Percentiles rank a stretch among this genome's conserved stretches.
phyloP scores from a whole-genome alignment of 2,797 vertebrate genomes.

The Gadopsis marmoratus region DNA sequence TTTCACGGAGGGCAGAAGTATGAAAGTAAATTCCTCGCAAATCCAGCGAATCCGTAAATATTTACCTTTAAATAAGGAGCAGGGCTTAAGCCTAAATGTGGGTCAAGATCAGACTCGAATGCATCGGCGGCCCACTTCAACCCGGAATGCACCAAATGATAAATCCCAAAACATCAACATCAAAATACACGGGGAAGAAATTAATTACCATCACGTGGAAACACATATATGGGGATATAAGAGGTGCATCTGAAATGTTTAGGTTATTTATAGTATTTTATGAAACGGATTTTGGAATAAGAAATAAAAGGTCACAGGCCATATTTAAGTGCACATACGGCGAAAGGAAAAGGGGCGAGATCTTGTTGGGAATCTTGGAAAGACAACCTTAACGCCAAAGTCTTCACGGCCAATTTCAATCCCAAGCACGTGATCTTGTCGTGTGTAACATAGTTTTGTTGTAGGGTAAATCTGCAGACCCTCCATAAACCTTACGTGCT shows the following conservation, averaged over 20 bases:
- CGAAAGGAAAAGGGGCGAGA: neutral
- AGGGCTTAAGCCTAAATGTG: constrained; percentile 21
- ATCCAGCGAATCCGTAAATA: constrained; percentile 56
- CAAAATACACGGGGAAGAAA: too few relatives aligned
- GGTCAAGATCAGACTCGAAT: constrained; percentile 33
- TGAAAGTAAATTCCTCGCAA: constrained; percentile 51
- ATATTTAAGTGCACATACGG: neutral
- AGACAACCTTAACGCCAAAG: constrained; percentile 85
- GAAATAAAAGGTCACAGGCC: constrained; percentile 9
- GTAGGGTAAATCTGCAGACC: constrained; percentile 95
- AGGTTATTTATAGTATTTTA: neutral
- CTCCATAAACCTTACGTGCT: constrained; percentile 99
- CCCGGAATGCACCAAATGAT: constrained; percentile 13
- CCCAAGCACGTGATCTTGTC: constrained; percentile 97
- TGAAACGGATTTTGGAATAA: neutral
- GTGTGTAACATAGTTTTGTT: constrained; percentile 99
- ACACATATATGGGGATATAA: neutral
- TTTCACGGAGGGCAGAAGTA: constrained; percentile 31
- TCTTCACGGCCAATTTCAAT: constrained; percentile 99
- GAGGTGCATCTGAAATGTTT: neutral
- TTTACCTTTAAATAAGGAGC: constrained; percentile 45
- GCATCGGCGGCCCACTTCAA: neutral
- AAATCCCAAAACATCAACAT: neutral
- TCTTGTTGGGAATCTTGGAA: constrained; percentile 45
- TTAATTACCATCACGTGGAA: neutral